These are phyloP conservation scores for Lasioglossum morio DNA, from an alignment of 2,888 invertebrate species.

Conservation along the genomic window DNA sequence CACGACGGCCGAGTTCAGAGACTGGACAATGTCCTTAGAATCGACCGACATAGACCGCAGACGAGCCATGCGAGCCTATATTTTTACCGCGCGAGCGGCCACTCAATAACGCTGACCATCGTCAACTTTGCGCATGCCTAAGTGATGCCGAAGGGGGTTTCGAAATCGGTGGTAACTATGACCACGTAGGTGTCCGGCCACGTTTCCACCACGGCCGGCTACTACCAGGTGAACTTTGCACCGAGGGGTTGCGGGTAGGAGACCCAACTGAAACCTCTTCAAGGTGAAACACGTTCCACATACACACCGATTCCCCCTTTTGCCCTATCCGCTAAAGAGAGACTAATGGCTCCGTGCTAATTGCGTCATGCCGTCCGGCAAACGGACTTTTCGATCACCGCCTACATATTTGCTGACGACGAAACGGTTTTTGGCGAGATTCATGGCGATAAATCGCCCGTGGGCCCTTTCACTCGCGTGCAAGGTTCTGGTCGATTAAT, in stretches of 20 bases:
- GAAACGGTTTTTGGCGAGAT: not conserved
- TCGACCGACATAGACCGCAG: constrained; percentile 75
- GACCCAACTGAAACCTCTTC: constrained; percentile 55
- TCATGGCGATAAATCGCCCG: not conserved
- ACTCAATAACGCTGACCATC: constrained; percentile 83
- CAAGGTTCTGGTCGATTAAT: not conserved
- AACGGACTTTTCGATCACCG: not conserved
- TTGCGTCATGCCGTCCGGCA: constrained; percentile 2
- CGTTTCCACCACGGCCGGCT: not conserved
- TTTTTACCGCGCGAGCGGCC: constrained; percentile 75
- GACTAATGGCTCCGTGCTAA: constrained; percentile 5
- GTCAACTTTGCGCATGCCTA: constrained; percentile 80
- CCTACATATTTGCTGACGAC: not conserved
- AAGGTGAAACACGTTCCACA: constrained; percentile 69
- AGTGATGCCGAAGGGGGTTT: constrained; percentile 48
- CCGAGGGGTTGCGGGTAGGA: not conserved
- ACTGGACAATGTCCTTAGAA: constrained; percentile 81
- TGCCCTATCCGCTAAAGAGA: not conserved
- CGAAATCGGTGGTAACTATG: constrained; percentile 67
- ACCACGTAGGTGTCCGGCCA: constrained; percentile 39
- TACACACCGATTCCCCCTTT: constrained; percentile 13
- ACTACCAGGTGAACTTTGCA: constrained; percentile 30
- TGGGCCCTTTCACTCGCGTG: not conserved
- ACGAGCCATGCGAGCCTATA: constrained; percentile 71
- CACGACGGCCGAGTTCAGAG: constrained; percentile 62